These are phyloP conservation scores for Diprion similis DNA, from an alignment of 1,140 invertebrate genomes.

Conservation along the genomic window DNA sequence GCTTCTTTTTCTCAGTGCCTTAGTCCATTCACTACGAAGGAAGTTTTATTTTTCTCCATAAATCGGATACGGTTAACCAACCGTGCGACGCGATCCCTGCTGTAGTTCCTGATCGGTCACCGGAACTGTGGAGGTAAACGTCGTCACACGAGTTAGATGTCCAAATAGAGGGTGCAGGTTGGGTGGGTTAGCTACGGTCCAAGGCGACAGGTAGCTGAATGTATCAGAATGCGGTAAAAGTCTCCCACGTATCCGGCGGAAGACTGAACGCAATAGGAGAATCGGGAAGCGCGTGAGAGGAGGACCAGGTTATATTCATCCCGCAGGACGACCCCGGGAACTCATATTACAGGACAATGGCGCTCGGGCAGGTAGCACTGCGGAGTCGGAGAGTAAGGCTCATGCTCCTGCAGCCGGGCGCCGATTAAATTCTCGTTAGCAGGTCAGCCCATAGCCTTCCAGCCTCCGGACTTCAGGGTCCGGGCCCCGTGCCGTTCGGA, in stretches of 20 bases:
- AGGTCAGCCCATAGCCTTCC: not conserved
- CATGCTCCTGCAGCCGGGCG: not conserved
- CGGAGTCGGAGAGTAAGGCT: not conserved
- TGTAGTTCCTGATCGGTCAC: not conserved
- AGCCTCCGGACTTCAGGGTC: not conserved
- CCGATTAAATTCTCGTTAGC: constrained; percentile 3
- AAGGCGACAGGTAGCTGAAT: not conserved
- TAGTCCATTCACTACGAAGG: too few species aligned
- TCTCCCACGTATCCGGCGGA: constrained; percentile 4
- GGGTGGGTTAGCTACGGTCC: not conserved
- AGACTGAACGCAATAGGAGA: not conserved
- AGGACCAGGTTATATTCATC: not conserved
- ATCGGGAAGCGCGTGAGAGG: not conserved
- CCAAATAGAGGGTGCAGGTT: constrained; percentile 1
- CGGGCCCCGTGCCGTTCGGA: too few species aligned
- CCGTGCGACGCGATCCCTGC: too few species aligned
- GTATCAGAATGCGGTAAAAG: not conserved
- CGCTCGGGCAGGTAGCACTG: not conserved
- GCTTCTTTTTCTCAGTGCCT: too few species aligned
- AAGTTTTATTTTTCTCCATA: too few species aligned
- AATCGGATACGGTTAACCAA: too few species aligned
- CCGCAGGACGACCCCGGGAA: not conserved
- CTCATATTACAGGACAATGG: constrained; percentile 3
- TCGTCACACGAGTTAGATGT: not conserved
- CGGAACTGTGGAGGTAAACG: not conserved